A percentile compares a stretch with the other conserved stretches of the same genome.
phyloP scores from a whole-genome alignment of 1,140 invertebrate genomes.

The Nomia melanderi region DNA sequence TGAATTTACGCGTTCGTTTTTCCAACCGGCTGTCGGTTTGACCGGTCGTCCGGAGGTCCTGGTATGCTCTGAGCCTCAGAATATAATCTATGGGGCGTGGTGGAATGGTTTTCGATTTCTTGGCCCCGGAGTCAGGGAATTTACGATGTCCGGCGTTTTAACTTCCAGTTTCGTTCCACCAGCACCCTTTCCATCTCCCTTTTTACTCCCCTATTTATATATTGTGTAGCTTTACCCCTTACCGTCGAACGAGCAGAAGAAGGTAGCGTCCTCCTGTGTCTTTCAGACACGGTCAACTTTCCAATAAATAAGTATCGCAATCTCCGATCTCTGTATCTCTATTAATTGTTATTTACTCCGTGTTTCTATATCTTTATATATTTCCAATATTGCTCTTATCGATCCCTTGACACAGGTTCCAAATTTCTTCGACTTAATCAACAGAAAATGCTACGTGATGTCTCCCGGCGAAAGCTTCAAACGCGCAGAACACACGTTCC shows the following conservation, averaged over 20 bases:
- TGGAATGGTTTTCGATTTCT: conserved; percentile 75
- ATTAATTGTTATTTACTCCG: too few species aligned
- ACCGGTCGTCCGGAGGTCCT: neutral
- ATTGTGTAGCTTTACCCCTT: neutral
- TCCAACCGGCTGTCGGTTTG: neutral
- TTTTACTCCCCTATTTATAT: conserved; percentile 10
- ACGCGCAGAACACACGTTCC: too few species aligned
- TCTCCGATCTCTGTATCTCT: too few species aligned
- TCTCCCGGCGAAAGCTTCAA: too few species aligned
- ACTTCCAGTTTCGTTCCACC: conserved; percentile 54
- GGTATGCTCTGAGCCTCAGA: conserved; percentile 55
- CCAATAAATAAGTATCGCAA: too few species aligned
- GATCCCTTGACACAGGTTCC: too few species aligned
- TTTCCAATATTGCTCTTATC: too few species aligned
- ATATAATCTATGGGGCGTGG: conserved; percentile 74
- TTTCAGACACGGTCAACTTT: too few species aligned
- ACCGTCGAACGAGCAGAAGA: too few species aligned
- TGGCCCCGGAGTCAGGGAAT: conserved; percentile 60
- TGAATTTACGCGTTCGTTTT: neutral
- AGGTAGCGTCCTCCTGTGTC: conserved; percentile 16
- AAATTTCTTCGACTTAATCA: too few species aligned
- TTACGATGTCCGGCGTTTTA: conserved; percentile 65
- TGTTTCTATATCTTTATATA: too few species aligned
- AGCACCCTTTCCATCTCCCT: conserved; percentile 1
- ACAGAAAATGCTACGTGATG: too few species aligned